Base-by-base conservation (phyloP, 2,797 vertebrate genomes). In the Catamblyrhynchus diadema region DNA sequence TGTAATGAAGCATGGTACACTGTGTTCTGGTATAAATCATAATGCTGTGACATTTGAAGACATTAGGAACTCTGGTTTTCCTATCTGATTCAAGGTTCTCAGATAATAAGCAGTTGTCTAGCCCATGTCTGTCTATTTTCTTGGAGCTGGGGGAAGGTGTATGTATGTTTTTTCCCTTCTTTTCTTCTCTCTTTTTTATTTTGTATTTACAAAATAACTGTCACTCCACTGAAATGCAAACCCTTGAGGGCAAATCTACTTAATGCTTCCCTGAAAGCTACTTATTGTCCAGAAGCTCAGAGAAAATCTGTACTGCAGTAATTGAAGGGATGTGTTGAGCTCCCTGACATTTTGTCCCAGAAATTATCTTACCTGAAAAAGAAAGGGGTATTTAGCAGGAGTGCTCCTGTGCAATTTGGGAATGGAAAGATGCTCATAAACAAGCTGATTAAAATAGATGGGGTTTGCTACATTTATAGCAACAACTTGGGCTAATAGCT, bases 201-300 rank as follows among this genome's bases (percentile, higher is more conserved):
- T 39, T 8, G 50, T 95, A 86, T 97, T 97, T 96, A 97, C 91
- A 97, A 96, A 98, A 96, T 94, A 97, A 93, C 96, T 96, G 94
- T 96, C 96, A 95, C 96, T 97, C 94, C 57, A 44, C 72, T 95
- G 96, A 97, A 97, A 97, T 90, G 89, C 94, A 96, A 95, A 96
- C 93, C 94, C 96, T 97, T 47, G 86, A 94, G 96, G 96, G 95
- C 90, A 97, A 95, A 91, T 96, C 96, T 97, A 92, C 97, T 97
- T 97, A 97, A 96, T 97, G 97, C 96, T 96, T 82, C 94, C 94
- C 96, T 95, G 93, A 98, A 97, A 97, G 92, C 96, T 93, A 71
- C 94, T 83, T 95, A 95, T 96, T 95, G 95, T 97, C 96, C 97
- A 92, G 94, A 78, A 95, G 94, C 96, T 97, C 95, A 19, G 87